phyloP scores from a whole-genome alignment of 30 jellyfish, hydroid and myxozoan genomes.

The Morbakka virulenta region DNA sequence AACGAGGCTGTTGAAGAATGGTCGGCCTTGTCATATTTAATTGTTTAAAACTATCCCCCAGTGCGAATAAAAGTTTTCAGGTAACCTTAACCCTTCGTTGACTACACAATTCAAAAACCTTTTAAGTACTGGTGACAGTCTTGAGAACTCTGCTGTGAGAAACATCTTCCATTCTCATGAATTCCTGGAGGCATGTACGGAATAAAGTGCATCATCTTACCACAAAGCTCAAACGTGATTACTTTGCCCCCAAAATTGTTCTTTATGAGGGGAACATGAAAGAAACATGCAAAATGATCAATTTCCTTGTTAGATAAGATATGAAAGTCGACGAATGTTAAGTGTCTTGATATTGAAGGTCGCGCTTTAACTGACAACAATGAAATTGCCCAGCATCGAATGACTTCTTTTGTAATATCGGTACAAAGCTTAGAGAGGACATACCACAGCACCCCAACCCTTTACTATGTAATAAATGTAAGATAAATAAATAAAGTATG shows the following conservation, averaged over 20 bases:
- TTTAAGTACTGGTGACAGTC: conserved; percentile 9
- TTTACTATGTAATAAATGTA: conserved; percentile 26
- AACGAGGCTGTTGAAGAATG: conserved; percentile 19
- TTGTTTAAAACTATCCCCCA: conserved; percentile 25
- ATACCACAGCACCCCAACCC: conserved; percentile 49
- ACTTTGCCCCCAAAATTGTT: conserved; percentile 36
- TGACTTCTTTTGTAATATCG: conserved; percentile 26
- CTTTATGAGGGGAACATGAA: conserved; percentile 16
- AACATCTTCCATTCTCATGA: conserved; percentile 13
- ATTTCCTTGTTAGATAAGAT: conserved; percentile 1
- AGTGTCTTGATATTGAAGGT: conserved; percentile 3
- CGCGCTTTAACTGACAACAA: not conserved
- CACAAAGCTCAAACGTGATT: conserved; percentile 20
- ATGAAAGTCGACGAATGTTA: not conserved
- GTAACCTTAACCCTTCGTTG: conserved; percentile 30
- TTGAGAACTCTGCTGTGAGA: conserved; percentile 12
- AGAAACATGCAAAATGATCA: conserved; percentile 33
- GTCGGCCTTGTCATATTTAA: not conserved
- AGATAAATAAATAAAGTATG: too few relatives aligned
- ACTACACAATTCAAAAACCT: conserved; percentile 34
- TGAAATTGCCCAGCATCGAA: conserved; percentile 26
- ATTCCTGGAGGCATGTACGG: conserved; percentile 14
- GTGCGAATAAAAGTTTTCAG: conserved; percentile 19
- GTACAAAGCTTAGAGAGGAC: conserved; percentile 28
- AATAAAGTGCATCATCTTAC: conserved; percentile 15